Evolutionary conservation across 1,140 invertebrate species (phyloP).

Genomic region (Tetranychus cinnabarinus): DNA sequence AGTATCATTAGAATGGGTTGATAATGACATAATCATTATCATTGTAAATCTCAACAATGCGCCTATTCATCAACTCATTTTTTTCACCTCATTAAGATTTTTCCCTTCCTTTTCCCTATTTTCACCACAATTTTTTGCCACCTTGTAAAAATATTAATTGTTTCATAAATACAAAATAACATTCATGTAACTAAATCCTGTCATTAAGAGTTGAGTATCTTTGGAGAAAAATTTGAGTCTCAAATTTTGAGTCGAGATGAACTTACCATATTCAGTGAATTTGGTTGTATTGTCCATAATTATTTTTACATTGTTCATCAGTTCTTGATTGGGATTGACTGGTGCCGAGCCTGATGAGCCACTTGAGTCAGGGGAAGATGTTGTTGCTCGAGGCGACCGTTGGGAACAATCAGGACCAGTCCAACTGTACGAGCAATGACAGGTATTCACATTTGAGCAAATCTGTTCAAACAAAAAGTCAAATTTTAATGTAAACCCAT

Average conservation of each 20-base stretch:
- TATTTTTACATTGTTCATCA: background rate
- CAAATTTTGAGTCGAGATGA: background rate
- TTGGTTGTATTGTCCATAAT: constrained; percentile 8
- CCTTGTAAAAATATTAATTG: no score
- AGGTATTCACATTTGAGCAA: constrained; percentile 77
- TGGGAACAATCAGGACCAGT: constrained; percentile 65
- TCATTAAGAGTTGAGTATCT: background rate
- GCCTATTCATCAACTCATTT: no score
- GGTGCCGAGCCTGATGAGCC: background rate
- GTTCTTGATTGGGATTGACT: background rate
- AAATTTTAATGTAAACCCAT: background rate
- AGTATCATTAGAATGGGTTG: no score
- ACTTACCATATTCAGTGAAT: constrained; percentile 12
- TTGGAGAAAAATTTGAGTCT: background rate
- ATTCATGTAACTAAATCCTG: background rate
- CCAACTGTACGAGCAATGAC: constrained; percentile 72
- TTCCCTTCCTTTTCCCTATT: no score
- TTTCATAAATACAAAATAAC: no score
- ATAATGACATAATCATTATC: no score
- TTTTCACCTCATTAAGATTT: no score
- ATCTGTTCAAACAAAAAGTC: constrained; percentile 30
- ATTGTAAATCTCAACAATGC: no score
- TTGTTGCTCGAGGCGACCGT: constrained; percentile 21
- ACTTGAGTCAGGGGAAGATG: constrained; percentile 7
- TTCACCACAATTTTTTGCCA: no score